Conservation (phyloP, 2,113 vertebrate genomes). For the Propithecus coquereli region DNA sequence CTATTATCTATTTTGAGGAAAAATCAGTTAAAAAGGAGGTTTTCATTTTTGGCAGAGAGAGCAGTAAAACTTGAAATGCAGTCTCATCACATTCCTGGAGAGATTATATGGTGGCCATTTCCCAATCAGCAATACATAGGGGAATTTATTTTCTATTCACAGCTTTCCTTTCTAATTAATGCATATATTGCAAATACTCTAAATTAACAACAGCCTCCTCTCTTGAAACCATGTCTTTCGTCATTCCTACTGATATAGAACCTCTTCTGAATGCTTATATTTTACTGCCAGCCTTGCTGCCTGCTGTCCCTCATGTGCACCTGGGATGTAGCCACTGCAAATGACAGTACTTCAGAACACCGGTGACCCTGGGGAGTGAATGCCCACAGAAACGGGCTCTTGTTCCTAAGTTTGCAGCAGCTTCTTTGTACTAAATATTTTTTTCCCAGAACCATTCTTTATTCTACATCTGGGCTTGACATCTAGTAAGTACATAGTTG, state of each 20-base stretch:
- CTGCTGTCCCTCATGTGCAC: no score
- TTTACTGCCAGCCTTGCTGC: background rate
- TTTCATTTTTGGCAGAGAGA: constrained; percentile 37
- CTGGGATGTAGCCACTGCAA: background rate
- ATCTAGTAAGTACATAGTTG: background rate
- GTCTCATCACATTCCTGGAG: constrained; percentile 30
- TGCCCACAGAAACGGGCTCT: rapidly evolving
- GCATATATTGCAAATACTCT: background rate
- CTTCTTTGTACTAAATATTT: background rate
- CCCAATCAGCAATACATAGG: background rate
- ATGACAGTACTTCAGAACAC: background rate
- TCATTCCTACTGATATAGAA: background rate
- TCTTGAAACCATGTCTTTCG: constrained; percentile 31
- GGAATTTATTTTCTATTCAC: background rate
- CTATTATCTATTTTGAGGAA: background rate
- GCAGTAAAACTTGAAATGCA: background rate
- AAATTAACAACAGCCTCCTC: background rate
- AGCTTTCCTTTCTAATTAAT: constrained; percentile 55
- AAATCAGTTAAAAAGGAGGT: constrained; percentile 47
- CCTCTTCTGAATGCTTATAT: background rate
- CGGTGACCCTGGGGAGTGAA: rapidly evolving
- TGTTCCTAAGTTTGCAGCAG: no score
- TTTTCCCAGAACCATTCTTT: background rate
- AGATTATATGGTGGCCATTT: background rate
- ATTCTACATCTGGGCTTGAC: background rate